A percentile compares a stretch with the other conserved stretches of the same genome.
Evolutionary conservation across 2,888 invertebrate genomes (phyloP).

Genomic region (Coelogynopora nodosa): DNA sequence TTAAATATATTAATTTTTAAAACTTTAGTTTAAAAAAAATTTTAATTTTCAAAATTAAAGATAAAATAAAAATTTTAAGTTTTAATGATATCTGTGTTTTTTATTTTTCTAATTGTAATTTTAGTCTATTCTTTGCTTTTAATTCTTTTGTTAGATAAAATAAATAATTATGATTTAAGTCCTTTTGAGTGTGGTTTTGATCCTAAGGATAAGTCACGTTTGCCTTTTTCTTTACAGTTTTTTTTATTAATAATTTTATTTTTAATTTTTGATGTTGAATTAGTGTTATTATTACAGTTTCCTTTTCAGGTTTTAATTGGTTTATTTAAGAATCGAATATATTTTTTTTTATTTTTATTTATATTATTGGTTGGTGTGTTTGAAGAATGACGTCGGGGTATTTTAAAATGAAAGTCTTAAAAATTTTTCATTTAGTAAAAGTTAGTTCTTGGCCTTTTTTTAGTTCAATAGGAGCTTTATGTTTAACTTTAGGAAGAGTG

Average conservation of each 20-base stretch:
- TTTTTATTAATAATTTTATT: slow-evolving; percentile 31
- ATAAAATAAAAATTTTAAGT: too few species aligned
- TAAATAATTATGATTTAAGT: slow-evolving; percentile 8
- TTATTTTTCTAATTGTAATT: too few species aligned
- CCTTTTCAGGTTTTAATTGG: not conserved
- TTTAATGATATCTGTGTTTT: too few species aligned
- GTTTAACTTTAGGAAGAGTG: slow-evolving; percentile 50
- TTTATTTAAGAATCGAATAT: slow-evolving; percentile 26
- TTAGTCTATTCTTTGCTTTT: too few species aligned
- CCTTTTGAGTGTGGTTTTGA: slow-evolving; percentile 28
- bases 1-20: too few species aligned
- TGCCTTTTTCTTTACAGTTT: slow-evolving; percentile 19
- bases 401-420: slow-evolving; percentile 20
- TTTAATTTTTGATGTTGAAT: slow-evolving; percentile 24
- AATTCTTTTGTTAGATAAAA: too few species aligned
- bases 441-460: slow-evolving; percentile 51
- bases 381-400: slow-evolving; percentile 26
- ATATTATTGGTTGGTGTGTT: slow-evolving; percentile 9
- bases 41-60: too few species aligned
- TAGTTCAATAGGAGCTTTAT: slow-evolving; percentile 50
- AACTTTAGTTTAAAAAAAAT: slow-evolving; percentile 26
- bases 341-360: slow-evolving; percentile 31
- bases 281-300: slow-evolving; percentile 18
- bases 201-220: slow-evolving; percentile 27
- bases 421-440: slow-evolving; percentile 24